Conservation (phyloP, 2,888 invertebrate genomes). For the Drosophila prostipennis region DNA sequence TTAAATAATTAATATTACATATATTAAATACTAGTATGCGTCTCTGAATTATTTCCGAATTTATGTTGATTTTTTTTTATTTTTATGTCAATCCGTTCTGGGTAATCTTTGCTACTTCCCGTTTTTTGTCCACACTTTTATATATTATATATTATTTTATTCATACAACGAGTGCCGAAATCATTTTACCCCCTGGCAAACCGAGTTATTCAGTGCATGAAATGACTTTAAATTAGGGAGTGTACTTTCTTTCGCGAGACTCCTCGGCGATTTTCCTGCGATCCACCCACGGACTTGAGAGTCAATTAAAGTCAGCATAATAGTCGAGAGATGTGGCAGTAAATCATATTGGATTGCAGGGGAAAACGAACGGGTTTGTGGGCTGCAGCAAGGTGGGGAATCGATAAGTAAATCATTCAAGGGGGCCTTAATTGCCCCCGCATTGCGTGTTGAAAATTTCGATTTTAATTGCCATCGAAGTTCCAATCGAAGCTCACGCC, state of each 20-base stretch:
- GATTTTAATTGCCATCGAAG: slow-evolving; percentile 36
- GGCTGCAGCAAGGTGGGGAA: slow-evolving; percentile 1
- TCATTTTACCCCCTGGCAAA: too few species aligned
- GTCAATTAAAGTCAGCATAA: slow-evolving; percentile 25
- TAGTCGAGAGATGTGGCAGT: slow-evolving; percentile 15
- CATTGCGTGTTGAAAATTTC: slow-evolving; percentile 19
- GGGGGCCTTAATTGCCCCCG: slow-evolving; percentile 10
- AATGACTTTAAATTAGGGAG: slow-evolving; percentile 14
- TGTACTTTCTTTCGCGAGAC: neutral
- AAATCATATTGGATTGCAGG: slow-evolving; percentile 10
- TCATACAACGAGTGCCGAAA: neutral
- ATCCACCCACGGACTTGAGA: neutral
- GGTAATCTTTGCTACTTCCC: too few species aligned
- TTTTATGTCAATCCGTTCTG: too few species aligned
- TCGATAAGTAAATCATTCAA: slow-evolving; percentile 25
- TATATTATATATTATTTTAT: neutral
- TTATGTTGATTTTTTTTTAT: too few species aligned
- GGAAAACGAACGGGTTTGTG: neutral
- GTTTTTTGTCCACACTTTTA: too few species aligned
- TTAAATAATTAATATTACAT: too few species aligned
- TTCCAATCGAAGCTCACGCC: slow-evolving; percentile 15
- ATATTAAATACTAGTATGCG: too few species aligned
- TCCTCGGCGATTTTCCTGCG: neutral
- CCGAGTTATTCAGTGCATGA: neutral
- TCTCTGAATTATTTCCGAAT: too few species aligned